Percentiles rank a stretch among this genome's conserved stretches.
Evolutionary conservation across 2,797 vertebrate species (phyloP).

Genomic region (Rhincodon typus): DNA sequence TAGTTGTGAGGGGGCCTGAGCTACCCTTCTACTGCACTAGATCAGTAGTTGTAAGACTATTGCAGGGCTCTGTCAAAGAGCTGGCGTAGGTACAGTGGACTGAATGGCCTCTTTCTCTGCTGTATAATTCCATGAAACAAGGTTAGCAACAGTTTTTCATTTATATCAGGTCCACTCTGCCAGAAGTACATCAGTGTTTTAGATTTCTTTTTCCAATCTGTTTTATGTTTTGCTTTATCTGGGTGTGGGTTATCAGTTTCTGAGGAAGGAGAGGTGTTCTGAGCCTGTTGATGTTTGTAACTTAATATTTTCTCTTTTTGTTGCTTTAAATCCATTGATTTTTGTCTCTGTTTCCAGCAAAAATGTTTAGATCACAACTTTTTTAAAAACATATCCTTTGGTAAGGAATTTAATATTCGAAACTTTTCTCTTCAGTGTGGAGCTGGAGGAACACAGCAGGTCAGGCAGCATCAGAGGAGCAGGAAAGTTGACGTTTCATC

Average conservation of each 20-base stretch:
- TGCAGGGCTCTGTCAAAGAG: not conserved
- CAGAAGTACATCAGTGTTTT: not conserved
- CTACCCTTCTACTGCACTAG: not conserved
- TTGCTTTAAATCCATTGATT: not conserved
- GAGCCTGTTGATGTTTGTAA: not conserved
- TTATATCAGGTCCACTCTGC: not conserved
- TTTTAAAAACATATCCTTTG: slow-evolving; percentile 48
- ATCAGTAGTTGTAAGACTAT: not conserved
- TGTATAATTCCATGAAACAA: not conserved
- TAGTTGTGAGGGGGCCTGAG: not conserved
- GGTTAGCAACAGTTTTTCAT: not conserved
- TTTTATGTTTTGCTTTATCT: not conserved
- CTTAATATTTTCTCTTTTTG: not conserved
- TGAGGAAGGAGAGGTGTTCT: not conserved
- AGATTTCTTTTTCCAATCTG: no score
- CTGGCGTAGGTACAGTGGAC: not conserved
- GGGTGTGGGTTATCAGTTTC: not conserved
- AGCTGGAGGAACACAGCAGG: no score
- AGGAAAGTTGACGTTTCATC: no score
- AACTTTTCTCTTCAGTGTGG: slow-evolving; percentile 37
- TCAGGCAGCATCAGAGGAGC: no score
- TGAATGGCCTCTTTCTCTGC: not conserved
- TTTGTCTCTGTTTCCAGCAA: not conserved
- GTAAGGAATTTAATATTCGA: slow-evolving; percentile 44
- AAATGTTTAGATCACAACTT: not conserved